phyloP scores from a whole-genome alignment of 1,140 invertebrate species.

The Tetraneura akinire region DNA sequence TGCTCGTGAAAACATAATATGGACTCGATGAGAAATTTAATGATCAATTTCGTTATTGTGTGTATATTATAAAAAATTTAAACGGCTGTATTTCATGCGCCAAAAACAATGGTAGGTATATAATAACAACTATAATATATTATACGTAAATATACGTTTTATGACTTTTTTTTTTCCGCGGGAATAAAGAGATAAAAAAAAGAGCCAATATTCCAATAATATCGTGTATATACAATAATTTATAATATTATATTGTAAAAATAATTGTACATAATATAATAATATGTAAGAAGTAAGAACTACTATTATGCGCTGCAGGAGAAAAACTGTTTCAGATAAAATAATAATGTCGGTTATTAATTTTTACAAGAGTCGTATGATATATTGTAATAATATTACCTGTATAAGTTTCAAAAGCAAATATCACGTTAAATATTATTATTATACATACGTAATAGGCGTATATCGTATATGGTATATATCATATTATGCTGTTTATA shows the following conservation, averaged over 20 bases:
- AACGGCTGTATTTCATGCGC: constrained; percentile 20
- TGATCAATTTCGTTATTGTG: constrained; percentile 8
- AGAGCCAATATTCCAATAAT: background rate
- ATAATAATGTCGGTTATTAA: constrained; percentile 15
- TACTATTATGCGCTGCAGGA: no score
- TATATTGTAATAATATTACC: no score
- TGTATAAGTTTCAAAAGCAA: background rate
- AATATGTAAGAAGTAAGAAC: background rate
- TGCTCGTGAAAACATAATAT: background rate
- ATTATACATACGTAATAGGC: no score
- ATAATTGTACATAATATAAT: background rate
- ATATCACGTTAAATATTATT: background rate
- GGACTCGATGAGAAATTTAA: constrained; percentile 29
- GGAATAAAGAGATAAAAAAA: background rate
- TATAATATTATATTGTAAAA: background rate
- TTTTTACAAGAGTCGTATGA: background rate
- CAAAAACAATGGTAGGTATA: constrained; percentile 26
- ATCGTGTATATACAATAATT: background rate
- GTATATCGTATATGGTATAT: no score
- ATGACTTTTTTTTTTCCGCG: background rate
- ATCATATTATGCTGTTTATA: no score
- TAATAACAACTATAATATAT: no score
- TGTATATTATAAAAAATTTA: constrained; percentile 26
- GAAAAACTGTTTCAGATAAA: background rate
- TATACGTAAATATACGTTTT: constrained; percentile 22